Conservation (phyloP, 30 jellyfish, hydroid and myxozoan species). For the Cassiopea xamachana region DNA sequence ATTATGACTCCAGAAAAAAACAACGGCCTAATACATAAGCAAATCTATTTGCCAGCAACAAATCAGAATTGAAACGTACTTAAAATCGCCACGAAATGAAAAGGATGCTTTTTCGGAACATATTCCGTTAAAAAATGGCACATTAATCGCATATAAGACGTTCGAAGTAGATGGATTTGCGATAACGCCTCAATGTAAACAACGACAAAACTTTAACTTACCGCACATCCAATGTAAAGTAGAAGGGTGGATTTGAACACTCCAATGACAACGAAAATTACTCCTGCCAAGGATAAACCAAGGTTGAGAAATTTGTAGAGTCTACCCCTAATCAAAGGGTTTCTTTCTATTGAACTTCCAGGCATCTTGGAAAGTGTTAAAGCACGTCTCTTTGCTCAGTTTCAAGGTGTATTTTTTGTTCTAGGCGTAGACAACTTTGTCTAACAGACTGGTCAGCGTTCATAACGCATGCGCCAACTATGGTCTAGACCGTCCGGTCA, state of each 20-base stretch:
- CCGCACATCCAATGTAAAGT: constrained; percentile 83
- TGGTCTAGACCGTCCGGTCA: constrained; percentile 75
- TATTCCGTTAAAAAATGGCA: not conserved
- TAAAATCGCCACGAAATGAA: not conserved
- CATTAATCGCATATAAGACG: not conserved
- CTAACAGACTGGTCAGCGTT: constrained; percentile 23
- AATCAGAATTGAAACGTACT: not conserved
- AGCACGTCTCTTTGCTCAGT: not conserved
- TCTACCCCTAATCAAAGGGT: constrained; percentile 30
- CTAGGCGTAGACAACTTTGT: constrained; percentile 9
- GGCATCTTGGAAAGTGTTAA: constrained; percentile 16
- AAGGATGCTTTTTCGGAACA: not conserved
- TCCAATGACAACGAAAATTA: constrained; percentile 64
- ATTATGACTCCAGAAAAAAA: too few species aligned
- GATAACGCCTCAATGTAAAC: not conserved
- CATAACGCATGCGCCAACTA: constrained; percentile 55
- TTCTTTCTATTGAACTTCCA: constrained; percentile 10
- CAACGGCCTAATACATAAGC: not conserved
- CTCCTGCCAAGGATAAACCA: constrained; percentile 64
- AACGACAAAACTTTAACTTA: constrained; percentile 6
- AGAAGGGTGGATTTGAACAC: constrained; percentile 71
- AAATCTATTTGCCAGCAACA: not conserved
- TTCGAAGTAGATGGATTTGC: not conserved
- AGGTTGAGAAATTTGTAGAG: constrained; percentile 61
- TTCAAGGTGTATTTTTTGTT: not conserved